A percentile compares a stretch with the other conserved stretches of the same genome.
phyloP scores from a whole-genome alignment of 2,113 vertebrate genomes.

The Vulpes ferrilata region DNA sequence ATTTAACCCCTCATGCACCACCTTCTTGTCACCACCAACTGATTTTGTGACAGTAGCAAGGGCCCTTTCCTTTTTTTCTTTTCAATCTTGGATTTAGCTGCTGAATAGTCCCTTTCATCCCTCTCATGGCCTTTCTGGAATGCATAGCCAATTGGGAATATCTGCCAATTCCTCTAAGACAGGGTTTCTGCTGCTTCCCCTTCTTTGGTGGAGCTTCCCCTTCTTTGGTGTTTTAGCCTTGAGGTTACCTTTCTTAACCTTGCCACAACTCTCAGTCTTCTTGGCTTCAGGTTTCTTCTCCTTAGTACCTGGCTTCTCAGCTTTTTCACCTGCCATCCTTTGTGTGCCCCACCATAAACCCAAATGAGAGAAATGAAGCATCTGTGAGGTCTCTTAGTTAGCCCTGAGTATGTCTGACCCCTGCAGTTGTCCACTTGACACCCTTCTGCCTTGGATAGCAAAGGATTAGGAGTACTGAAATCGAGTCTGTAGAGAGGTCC shows the following conservation, averaged over 20 bases:
- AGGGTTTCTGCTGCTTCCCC: no score
- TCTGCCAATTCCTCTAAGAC: no score
- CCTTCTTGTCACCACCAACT: slow-evolving; percentile 98
- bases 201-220: no score
- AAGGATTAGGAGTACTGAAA: slow-evolving; percentile 84
- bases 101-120: no score
- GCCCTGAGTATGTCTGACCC: fast-evolving
- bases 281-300: no score
- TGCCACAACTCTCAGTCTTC: no score
- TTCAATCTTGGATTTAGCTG: no score
- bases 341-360: neutral
- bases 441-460: slow-evolving; percentile 84
- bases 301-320: no score
- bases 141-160: no score
- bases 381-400: neutral
- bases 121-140: no score
- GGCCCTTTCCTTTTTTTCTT: slow-evolving; percentile 84
- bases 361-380: neutral
- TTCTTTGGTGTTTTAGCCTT: no score
- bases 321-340: neutral
- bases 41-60: slow-evolving; percentile 91
- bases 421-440: fast-evolving
- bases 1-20: slow-evolving; percentile 86
- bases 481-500: fast-evolving
- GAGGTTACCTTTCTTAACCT: no score